Percentiles rank a stretch among this genome's conserved stretches.
Conservation (phyloP, 2,113 vertebrate species). For the Neolamprologus ventralis region DNA sequence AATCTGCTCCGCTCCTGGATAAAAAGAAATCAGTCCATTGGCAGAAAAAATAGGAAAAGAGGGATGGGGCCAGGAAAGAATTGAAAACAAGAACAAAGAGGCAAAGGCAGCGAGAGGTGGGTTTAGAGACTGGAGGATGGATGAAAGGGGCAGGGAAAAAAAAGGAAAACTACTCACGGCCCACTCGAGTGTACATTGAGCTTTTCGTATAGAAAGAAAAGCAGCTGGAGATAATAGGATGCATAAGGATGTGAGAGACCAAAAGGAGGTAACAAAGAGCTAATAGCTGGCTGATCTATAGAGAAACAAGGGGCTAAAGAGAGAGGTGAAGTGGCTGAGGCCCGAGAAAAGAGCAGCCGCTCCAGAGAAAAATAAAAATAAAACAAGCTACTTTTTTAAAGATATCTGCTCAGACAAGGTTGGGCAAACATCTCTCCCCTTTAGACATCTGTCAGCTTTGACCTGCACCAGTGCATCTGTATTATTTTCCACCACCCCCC, state of each 20-base stretch:
- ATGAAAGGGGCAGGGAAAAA: constrained; percentile 33
- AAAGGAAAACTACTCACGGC: constrained; percentile 39
- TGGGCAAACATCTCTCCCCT: neutral
- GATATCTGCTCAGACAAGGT: neutral
- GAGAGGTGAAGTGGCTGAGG: constrained; percentile 53
- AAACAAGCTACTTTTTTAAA: neutral
- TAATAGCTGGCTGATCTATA: constrained; percentile 42
- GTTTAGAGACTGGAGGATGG: constrained; percentile 25
- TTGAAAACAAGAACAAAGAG: constrained; percentile 60
- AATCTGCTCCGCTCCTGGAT: constrained; percentile 76
- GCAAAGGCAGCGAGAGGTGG: constrained; percentile 27
- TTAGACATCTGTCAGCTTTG: neutral
- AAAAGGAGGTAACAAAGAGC: constrained; percentile 41
- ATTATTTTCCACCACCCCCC: neutral
- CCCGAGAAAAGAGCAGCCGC: neutral
- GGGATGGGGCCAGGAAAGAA: constrained; percentile 38
- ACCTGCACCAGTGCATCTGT: neutral
- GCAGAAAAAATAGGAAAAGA: constrained; percentile 69
- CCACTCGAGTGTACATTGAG: constrained; percentile 65
- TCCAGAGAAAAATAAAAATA: neutral
- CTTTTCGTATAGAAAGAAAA: constrained; percentile 54
- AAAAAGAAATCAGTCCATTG: constrained; percentile 80
- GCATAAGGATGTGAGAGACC: constrained; percentile 28
- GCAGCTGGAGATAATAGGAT: constrained; percentile 51
- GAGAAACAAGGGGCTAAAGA: constrained; percentile 13